Percentiles rank a stretch among this genome's conserved stretches.
These are phyloP conservation scores for Phylloscopus whistleri DNA, from an alignment of 2,113 vertebrate genomes.

Conservation along the genomic window DNA sequence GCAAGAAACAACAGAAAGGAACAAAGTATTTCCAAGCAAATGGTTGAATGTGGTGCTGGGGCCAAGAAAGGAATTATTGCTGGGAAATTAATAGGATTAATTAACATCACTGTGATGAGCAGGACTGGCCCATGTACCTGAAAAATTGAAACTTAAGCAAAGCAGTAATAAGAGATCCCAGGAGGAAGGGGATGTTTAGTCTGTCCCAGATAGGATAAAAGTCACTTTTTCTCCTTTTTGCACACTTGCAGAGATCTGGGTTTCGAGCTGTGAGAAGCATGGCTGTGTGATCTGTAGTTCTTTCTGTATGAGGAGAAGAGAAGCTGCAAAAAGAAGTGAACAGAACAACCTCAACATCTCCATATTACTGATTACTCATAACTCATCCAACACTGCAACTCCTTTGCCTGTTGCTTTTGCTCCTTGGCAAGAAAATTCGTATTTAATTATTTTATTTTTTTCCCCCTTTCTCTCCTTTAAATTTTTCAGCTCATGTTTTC, in stretches of 20 bases:
- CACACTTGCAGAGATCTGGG: not conserved
- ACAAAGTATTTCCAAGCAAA: constrained; percentile 4
- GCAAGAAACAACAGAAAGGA: not conserved
- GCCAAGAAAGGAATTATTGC: not conserved
- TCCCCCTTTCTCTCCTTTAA: not conserved
- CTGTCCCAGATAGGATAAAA: not conserved
- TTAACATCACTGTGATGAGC: not conserved
- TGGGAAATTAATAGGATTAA: not conserved
- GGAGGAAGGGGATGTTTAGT: not conserved
- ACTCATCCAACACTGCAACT: not conserved
- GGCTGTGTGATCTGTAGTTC: not conserved
- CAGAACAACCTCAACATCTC: not conserved
- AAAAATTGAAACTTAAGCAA: not conserved
- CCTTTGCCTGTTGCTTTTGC: not conserved
- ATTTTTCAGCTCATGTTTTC: not conserved
- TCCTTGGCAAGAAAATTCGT: not conserved
- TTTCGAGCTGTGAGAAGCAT: not conserved
- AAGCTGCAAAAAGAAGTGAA: not conserved
- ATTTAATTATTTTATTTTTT: not conserved
- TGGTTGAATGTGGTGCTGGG: not conserved
- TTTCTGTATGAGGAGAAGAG: not conserved
- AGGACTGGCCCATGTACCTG: not conserved
- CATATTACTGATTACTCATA: fast-evolving
- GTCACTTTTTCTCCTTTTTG: not conserved
- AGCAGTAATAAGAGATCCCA: not conserved